phyloP scores from a whole-genome alignment of 2,888 invertebrate species.

The Zeuzera pyrina region DNA sequence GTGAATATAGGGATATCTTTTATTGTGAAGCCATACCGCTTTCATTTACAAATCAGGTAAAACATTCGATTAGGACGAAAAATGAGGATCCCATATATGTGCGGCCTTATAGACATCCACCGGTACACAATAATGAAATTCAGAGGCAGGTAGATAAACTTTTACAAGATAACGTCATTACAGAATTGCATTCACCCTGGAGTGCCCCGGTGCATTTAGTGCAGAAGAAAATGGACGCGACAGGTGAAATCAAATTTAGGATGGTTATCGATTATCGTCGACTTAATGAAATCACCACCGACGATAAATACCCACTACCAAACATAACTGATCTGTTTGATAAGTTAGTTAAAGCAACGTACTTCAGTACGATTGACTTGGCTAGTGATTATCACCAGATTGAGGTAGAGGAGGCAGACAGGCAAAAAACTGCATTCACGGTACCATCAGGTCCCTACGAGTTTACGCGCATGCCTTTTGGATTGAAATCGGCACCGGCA shows the following conservation, averaged over 20 bases:
- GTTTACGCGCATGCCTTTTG: constrained; percentile 19
- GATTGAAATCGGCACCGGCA: constrained; percentile 19
- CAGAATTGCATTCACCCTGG: constrained; percentile 16
- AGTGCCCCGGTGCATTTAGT: constrained; percentile 20
- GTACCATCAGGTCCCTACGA: constrained; percentile 14
- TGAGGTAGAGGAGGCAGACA: no score
- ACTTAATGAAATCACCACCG: background rate
- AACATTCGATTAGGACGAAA: background rate
- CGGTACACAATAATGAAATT: constrained; percentile 10
- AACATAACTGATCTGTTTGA: background rate
- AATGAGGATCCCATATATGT: constrained; percentile 17
- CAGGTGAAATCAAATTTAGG: constrained; percentile 15
- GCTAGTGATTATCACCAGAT: background rate
- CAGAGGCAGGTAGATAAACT: constrained; percentile 15
- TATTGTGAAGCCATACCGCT: constrained; percentile 1
- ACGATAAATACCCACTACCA: no score
- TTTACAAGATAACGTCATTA: constrained; percentile 14
- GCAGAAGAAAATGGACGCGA: constrained; percentile 15
- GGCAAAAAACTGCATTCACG: constrained; percentile 16
- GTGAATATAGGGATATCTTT: constrained; percentile 11
- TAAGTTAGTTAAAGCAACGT: background rate
- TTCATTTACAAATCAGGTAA: constrained; percentile 1
- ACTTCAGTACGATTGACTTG: background rate
- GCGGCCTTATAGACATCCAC: constrained; percentile 12
- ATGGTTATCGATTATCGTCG: background rate